These are phyloP conservation scores for Nothocercus nigrocapillus DNA, from an alignment of 2,113 vertebrate species.

Conservation along the genomic window DNA sequence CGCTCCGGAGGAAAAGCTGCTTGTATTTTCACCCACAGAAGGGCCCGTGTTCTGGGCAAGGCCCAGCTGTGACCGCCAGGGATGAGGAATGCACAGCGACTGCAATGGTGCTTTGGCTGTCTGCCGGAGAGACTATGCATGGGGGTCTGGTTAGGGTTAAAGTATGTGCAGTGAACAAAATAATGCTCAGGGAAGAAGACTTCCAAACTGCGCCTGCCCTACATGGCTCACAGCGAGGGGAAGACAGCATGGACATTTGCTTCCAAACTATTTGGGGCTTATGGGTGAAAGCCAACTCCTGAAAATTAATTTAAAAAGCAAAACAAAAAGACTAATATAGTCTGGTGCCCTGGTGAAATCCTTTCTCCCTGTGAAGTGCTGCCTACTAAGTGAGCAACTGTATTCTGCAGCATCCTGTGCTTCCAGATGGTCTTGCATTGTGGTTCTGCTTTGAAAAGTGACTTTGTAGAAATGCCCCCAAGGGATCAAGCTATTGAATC, in stretches of 20 bases:
- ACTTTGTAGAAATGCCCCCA: conserved; percentile 33
- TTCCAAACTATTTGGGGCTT: not conserved
- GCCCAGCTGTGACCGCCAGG: not conserved
- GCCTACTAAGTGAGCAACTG: not conserved
- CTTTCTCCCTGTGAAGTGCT: not conserved
- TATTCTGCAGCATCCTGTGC: not conserved
- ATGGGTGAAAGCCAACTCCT: not conserved
- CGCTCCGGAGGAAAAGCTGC: not conserved
- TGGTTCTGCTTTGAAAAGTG: conserved; percentile 42
- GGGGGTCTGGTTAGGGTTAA: not conserved
- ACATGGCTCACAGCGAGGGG: not conserved
- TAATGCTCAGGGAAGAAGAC: not conserved
- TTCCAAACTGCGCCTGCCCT: not conserved
- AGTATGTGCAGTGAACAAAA: not conserved
- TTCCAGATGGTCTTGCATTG: conserved; percentile 53
- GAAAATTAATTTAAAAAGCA: conserved; percentile 9
- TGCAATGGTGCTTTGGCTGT: not conserved
- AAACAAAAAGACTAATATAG: not conserved
- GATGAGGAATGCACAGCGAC: rapidly evolving
- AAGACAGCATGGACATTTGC: not conserved
- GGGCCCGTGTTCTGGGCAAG: rapidly evolving
- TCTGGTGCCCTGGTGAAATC: not conserved
- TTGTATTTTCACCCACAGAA: not conserved
- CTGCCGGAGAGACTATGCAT: not conserved
- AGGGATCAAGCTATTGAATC: conserved; percentile 20